Evolutionary conservation across 2,113 vertebrate genomes (phyloP), one percentile per base, ranked within the genome.

Genomic region (Myiopsitta monachus): DNA sequence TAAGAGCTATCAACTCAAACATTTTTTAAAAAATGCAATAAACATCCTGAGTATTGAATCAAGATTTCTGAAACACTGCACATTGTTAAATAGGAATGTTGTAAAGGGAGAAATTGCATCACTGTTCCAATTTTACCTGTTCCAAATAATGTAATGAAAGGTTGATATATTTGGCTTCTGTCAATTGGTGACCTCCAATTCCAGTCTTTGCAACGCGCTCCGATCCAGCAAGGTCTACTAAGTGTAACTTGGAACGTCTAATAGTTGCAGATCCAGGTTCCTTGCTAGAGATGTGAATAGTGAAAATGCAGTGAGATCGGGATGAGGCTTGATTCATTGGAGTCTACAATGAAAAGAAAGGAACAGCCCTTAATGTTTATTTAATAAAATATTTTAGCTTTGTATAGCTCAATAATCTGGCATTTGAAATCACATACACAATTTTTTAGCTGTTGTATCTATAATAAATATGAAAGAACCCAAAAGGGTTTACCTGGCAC

Each of bases 101-200:
- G 49, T 6, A 72, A 73, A 91, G 33, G 15, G 4, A 62, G 41
- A 88, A 26, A 72, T 14, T 59, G 55, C 55, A 59, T 59, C 57
- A 24, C 4, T 70, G 18, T 26, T 36, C 18, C 14, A 67, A 22
- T 24, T 78, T 96, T 95, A 99, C 99, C 99, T 99, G 99, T 84
- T 99, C 99, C 93, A 99, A 97, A 97, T 98, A 99, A 96, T 99
- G 99, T 8, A 99, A 98, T 0, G 99, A 99, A 44, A 99, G 93
- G 97, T 99, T 99, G 96, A 99, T 99, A 78, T 99, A 99, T 95
- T 99, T 99, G 93, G 99, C 99, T 80, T 99, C 99, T 14, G 99
- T 99, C 43, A 99, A 98, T 46, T 98, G 98, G 57, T 98, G 98
- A 22, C 99, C 99, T 44, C 98, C 98, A 18, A 99, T 97, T 73